Conservation (phyloP, 37 sponge, comb jelly and placozoan species). For the Eunapius fragilis region DNA sequence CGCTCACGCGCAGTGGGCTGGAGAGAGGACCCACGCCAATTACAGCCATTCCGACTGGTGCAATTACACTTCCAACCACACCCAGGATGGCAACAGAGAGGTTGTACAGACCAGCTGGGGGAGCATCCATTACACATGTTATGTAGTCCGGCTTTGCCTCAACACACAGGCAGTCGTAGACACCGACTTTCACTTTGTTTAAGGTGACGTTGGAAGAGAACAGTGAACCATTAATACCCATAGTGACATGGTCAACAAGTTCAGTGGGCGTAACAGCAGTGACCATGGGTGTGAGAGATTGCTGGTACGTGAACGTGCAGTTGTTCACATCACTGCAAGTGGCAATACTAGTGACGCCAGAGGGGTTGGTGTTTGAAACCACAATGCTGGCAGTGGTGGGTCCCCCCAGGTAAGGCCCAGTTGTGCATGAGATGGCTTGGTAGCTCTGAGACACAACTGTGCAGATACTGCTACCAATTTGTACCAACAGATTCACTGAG, state of each 20-base stretch:
- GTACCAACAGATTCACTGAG: conserved; percentile 2
- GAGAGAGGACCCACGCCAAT: conserved; percentile 7
- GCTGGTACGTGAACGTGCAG: conserved; percentile 32
- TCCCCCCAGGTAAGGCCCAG: background rate
- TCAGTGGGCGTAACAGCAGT: conserved; percentile 5
- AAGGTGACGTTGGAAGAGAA: background rate
- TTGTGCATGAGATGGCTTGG: conserved; percentile 16
- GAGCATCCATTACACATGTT: background rate
- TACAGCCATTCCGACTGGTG: background rate
- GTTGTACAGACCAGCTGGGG: conserved; percentile 40
- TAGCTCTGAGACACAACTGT: conserved; percentile 7
- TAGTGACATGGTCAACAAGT: conserved; percentile 1
- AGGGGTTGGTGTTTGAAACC: background rate
- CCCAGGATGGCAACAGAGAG: conserved; percentile 18
- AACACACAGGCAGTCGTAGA: background rate
- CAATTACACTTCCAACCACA: conserved; percentile 2
- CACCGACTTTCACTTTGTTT: conserved; percentile 18
- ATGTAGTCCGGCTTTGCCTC: background rate
- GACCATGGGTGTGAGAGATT: conserved; percentile 37
- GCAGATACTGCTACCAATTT: conserved; percentile 8
- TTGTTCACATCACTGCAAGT: background rate
- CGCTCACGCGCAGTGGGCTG: conserved; percentile 15
- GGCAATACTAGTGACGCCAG: background rate
- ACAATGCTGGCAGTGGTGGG: background rate
- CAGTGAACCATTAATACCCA: conserved; percentile 8